Evolutionary conservation across 2,797 vertebrate species (phyloP).

Genomic region (Erpetoichthys calabaricus): DNA sequence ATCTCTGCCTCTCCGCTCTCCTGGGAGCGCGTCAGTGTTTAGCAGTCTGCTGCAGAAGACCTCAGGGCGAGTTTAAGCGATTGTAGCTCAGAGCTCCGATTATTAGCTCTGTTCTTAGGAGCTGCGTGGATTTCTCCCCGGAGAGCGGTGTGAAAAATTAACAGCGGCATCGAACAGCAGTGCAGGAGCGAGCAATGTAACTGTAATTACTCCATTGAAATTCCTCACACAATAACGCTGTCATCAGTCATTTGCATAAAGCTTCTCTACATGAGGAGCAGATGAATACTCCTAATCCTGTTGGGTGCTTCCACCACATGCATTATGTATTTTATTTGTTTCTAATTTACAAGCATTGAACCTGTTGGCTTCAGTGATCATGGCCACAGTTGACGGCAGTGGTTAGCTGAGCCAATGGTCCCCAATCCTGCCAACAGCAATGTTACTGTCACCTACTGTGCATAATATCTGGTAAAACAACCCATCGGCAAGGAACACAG

Average conservation of each 20-base stretch:
- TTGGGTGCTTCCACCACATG: constrained; percentile 60
- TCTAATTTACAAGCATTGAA: constrained; percentile 22
- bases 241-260: constrained; percentile 98
- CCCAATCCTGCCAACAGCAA: too few relatives aligned
- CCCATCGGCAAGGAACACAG: too few relatives aligned
- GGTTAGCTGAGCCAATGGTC: too few relatives aligned
- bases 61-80: constrained; percentile 81
- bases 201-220: constrained; percentile 99
- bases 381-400: too few relatives aligned
- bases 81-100: constrained; percentile 84
- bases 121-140: constrained; percentile 76
- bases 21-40: constrained; percentile 80
- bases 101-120: constrained; percentile 99
- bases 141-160: constrained; percentile 93
- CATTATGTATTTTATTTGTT: constrained; percentile 45
- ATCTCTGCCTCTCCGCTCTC: constrained; percentile 76
- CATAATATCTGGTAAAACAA: too few relatives aligned
- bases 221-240: constrained; percentile 98
- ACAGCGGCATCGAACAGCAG: constrained; percentile 66
- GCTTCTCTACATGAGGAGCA: constrained; percentile 56
- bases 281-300: constrained; percentile 72
- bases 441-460: too few relatives aligned
- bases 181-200: constrained; percentile 74
- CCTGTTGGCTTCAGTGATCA: constrained; percentile 8
- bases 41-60: constrained; percentile 89